These are phyloP conservation scores for Phalera bucephala DNA, from an alignment of 2,888 invertebrate genomes.

Conservation along the genomic window DNA sequence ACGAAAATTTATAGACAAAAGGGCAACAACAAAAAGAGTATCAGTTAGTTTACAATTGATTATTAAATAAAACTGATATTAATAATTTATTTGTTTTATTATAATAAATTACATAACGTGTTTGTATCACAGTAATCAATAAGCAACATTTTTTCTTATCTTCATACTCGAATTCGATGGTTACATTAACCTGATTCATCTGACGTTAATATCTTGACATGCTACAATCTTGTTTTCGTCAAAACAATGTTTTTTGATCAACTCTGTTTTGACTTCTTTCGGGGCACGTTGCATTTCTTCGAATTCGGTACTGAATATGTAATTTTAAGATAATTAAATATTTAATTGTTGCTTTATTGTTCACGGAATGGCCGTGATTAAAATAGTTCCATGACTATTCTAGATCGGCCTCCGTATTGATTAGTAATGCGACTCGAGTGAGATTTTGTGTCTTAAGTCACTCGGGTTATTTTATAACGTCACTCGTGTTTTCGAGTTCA, in stretches of 20 bases:
- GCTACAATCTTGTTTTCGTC: conserved; percentile 5
- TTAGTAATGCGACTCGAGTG: too few relatives aligned
- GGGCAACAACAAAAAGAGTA: conserved; percentile 56
- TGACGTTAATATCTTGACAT: conserved; percentile 17
- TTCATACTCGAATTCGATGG: conserved; percentile 5
- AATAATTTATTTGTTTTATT: conserved; percentile 39
- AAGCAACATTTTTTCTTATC: conserved; percentile 10
- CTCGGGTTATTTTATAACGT: too few relatives aligned
- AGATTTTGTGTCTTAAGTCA: too few relatives aligned
- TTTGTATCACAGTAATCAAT: conserved; percentile 4
- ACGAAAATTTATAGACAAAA: conserved; percentile 85
- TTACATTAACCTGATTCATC: conserved; percentile 6
- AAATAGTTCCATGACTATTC: too few relatives aligned
- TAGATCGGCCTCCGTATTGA: too few relatives aligned
- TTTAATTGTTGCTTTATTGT: too few relatives aligned
- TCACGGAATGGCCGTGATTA: too few relatives aligned
- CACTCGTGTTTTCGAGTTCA: too few relatives aligned
- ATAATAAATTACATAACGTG: conserved; percentile 10
- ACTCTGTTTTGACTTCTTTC: background rate
- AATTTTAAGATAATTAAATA: too few relatives aligned
- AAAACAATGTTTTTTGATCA: background rate
- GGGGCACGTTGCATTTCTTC: conserved; percentile 14
- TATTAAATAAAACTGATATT: conserved; percentile 29
- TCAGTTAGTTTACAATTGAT: conserved; percentile 37
- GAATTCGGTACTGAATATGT: conserved; percentile 16